Percentiles rank a stretch among this genome's conserved stretches.
phyloP scores from a whole-genome alignment of 1,140 invertebrate species.

The Anastrepha obliqua region DNA sequence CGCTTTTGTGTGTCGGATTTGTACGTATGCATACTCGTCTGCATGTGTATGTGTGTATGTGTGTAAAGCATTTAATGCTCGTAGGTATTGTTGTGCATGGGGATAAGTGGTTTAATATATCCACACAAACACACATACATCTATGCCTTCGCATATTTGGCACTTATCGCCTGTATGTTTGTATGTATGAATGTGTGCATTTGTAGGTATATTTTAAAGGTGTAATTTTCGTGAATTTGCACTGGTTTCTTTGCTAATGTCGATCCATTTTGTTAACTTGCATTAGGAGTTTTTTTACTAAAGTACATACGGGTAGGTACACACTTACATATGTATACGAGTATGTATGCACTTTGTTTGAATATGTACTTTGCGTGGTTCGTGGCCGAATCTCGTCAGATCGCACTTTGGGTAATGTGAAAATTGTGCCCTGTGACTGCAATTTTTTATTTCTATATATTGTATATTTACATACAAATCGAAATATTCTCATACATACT shows the following conservation, averaged over 20 bases:
- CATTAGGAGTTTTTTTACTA: not conserved
- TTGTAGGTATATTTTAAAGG: constrained; percentile 9
- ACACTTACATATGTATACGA: not conserved
- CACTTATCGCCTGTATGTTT: not conserved
- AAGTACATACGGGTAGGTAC: not conserved
- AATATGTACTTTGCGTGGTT: not conserved
- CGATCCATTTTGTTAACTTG: constrained; percentile 31
- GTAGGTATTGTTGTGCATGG: not conserved
- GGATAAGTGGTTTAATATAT: not conserved
- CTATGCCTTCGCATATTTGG: not conserved
- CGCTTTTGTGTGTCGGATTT: too few relatives aligned
- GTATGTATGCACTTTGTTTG: not conserved
- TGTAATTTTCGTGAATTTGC: constrained; percentile 43
- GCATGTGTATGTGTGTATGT: not conserved
- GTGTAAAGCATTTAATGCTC: not conserved
- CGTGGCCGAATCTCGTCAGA: not conserved
- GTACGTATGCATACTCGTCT: not conserved
- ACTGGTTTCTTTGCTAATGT: not conserved
- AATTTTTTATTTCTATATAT: not conserved
- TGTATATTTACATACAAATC: not conserved
- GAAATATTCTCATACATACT: not conserved
- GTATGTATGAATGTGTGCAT: not conserved
- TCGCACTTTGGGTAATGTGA: constrained; percentile 40
- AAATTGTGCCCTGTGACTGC: not conserved
- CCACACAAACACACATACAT: not conserved